These are phyloP conservation scores for Percopsis omiscomaycus DNA, from an alignment of 2,797 vertebrate genomes.

Conservation along the genomic window DNA sequence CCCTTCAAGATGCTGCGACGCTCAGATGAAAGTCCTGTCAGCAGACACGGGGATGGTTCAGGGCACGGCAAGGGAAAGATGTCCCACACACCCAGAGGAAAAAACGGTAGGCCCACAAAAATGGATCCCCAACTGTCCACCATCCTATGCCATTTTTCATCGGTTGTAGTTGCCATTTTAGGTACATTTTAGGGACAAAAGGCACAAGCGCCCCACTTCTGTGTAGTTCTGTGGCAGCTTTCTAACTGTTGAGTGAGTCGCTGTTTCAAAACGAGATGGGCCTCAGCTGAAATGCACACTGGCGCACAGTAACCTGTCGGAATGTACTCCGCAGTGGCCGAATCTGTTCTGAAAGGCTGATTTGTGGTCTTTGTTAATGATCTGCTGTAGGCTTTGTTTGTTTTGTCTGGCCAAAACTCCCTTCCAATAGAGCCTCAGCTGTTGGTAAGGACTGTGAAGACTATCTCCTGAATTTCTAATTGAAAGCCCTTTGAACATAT, in stretches of 20 bases:
- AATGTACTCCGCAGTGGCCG: background rate
- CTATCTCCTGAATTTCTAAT: no score
- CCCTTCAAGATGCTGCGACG: constrained; percentile 97
- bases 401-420: background rate
- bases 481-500: no score
- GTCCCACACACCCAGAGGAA: constrained; percentile 87
- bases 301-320: background rate
- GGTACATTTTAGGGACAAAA: no score
- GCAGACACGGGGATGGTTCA: constrained; percentile 85
- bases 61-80: constrained; percentile 91
- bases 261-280: background rate
- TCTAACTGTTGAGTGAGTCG: background rate
- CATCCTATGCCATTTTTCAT: background rate
- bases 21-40: constrained; percentile 93
- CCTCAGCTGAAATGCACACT: background rate
- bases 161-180: no score
- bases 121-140: background rate
- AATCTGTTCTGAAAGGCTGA: background rate
- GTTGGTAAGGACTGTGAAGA: background rate
- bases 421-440: background rate
- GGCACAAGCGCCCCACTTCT: background rate
- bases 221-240: background rate
- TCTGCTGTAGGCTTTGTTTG: background rate
- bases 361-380: background rate
- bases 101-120: constrained; percentile 82